Evolutionary conservation across 1,140 invertebrate genomes (phyloP).

Genomic region (Zaprionus inermis): DNA sequence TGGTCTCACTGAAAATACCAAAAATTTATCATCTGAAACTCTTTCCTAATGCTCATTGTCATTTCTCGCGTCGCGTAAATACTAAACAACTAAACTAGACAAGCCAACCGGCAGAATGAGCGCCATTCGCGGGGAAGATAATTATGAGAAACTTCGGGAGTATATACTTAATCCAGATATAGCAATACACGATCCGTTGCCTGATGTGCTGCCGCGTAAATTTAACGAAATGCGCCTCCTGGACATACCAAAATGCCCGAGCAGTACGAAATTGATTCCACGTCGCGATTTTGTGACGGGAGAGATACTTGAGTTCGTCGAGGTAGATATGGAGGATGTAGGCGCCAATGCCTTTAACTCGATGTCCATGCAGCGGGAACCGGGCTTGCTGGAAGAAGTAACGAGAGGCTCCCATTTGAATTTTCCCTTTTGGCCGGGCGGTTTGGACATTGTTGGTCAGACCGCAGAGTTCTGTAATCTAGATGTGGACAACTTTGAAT

Average conservation of each 20-base stretch:
- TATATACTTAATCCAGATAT: slow-evolving; percentile 77
- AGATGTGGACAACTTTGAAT: slow-evolving; percentile 80
- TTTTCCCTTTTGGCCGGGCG: slow-evolving; percentile 92
- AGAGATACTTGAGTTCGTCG: slow-evolving; percentile 88
- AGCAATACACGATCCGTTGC: slow-evolving; percentile 73
- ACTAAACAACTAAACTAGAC: not conserved
- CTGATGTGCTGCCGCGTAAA: slow-evolving; percentile 68
- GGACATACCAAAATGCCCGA: slow-evolving; percentile 62
- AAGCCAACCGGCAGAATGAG: slow-evolving; percentile 36
- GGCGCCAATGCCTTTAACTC: slow-evolving; percentile 90
- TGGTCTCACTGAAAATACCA: slow-evolving; percentile 5
- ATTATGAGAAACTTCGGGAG: slow-evolving; percentile 60
- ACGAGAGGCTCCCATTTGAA: slow-evolving; percentile 89
- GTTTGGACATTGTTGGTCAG: slow-evolving; percentile 86
- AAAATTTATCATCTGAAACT: not conserved
- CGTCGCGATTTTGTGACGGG: slow-evolving; percentile 90
- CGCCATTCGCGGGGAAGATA: slow-evolving; percentile 55
- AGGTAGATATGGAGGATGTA: slow-evolving; percentile 87
- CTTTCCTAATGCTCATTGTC: not conserved
- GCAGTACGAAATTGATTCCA: slow-evolving; percentile 82
- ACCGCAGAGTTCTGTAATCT: slow-evolving; percentile 66
- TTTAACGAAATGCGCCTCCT: slow-evolving; percentile 71
- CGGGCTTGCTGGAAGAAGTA: slow-evolving; percentile 85
- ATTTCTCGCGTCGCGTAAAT: not conserved
- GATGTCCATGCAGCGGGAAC: slow-evolving; percentile 89